A percentile compares a stretch with the other conserved stretches of the same genome.
Conservation (phyloP, 2,113 vertebrate species). For the Grallaria varia region DNA sequence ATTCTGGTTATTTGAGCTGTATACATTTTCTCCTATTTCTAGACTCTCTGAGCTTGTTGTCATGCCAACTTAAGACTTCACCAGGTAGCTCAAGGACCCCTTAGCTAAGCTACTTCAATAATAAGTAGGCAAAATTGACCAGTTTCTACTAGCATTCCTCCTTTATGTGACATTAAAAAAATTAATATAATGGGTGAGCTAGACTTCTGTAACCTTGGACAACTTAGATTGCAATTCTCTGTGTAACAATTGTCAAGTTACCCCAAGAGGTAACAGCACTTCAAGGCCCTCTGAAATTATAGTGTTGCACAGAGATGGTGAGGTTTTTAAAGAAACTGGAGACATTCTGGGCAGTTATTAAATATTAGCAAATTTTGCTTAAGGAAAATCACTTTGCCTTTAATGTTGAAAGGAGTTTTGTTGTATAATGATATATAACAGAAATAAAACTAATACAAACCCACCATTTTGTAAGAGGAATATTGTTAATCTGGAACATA, state of each 20-base stretch:
- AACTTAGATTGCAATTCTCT: constrained; percentile 1
- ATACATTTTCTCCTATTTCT: constrained; percentile 25
- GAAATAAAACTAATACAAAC: neutral
- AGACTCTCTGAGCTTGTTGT: constrained; percentile 31
- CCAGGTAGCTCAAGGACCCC: constrained; percentile 45
- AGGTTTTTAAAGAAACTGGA: neutral
- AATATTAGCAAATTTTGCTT: constrained; percentile 4
- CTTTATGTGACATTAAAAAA: neutral
- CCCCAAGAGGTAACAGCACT: constrained; percentile 19
- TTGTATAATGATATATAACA: neutral
- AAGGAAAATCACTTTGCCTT: constrained; percentile 1
- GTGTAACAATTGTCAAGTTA: neutral
- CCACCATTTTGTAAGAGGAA: neutral
- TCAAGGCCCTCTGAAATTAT: constrained; percentile 8
- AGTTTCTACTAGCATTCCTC: constrained; percentile 8
- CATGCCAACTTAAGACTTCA: constrained; percentile 58
- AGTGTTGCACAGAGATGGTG: neutral
- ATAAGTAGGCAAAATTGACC: constrained; percentile 47
- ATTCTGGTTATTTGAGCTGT: neutral
- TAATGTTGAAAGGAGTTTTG: neutral
- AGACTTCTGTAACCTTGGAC: constrained; percentile 39
- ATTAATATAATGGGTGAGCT: neutral
- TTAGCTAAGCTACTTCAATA: constrained; percentile 42
- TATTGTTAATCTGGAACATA: neutral
- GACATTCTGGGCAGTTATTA: neutral